These are phyloP conservation scores for Conchocele bisecta DNA, from an alignment of 2,888 invertebrate genomes.

Conservation along the genomic window DNA sequence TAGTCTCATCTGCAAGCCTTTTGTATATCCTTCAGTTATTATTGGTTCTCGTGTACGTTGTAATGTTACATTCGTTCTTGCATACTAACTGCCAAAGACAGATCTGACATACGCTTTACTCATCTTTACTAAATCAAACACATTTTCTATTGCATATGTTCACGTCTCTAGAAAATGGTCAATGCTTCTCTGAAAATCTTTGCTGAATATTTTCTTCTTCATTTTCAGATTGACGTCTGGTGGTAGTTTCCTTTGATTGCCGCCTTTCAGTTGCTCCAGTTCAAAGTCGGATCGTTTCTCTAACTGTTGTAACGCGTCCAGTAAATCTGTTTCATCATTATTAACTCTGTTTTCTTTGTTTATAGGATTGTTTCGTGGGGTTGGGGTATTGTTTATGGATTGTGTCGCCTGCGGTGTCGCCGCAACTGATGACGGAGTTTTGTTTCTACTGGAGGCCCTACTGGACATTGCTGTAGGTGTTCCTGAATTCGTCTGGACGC, in stretches of 20 bases:
- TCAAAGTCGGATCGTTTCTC: constrained; percentile 51
- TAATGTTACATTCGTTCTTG: too few species aligned
- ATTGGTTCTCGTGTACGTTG: too few species aligned
- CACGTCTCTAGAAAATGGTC: constrained; percentile 39
- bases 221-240: constrained; percentile 49
- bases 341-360: background rate
- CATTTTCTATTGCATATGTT: too few species aligned
- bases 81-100: too few species aligned
- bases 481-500: background rate
- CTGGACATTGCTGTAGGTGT: too few species aligned
- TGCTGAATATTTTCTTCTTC: constrained; percentile 56
- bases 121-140: too few species aligned
- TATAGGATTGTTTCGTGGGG: background rate
- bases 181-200: constrained; percentile 51
- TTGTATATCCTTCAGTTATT: too few species aligned
- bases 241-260: constrained; percentile 38
- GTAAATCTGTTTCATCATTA: constrained; percentile 37
- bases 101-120: too few species aligned
- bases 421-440: background rate
- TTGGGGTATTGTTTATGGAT: background rate
- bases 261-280: constrained; percentile 52
- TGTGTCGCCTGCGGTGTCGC: background rate
- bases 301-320: constrained; percentile 38
- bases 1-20: too few species aligned
- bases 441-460: background rate